phyloP scores from a whole-genome alignment of 2,888 invertebrate species.

The Eristalis intricaria region DNA sequence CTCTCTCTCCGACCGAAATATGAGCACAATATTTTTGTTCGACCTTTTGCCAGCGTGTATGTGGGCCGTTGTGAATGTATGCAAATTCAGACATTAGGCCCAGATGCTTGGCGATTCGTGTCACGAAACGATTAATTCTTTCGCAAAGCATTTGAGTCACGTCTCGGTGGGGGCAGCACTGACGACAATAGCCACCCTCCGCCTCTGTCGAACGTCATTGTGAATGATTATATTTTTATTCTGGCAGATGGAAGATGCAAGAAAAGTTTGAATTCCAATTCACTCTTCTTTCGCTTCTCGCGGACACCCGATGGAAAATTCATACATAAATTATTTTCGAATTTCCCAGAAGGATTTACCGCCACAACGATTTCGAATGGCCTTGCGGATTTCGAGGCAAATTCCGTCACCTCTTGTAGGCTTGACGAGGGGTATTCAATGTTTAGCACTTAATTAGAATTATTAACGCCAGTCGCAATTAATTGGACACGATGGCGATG shows the following conservation, averaged over 20 bases:
- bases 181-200: constrained; percentile 30
- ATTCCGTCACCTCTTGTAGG: background rate
- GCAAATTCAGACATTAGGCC: constrained; percentile 1
- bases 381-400: background rate
- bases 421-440: too few relatives aligned
- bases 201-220: constrained; percentile 36
- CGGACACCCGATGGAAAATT: background rate
- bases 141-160: constrained; percentile 38
- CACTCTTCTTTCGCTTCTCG: background rate
- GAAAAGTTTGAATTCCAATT: constrained; percentile 34
- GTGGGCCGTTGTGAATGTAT: background rate
- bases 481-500: too few relatives aligned
- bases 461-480: too few relatives aligned
- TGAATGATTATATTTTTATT: constrained; percentile 15
- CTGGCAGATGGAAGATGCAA: constrained; percentile 7
- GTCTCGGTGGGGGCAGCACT: background rate
- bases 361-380: background rate
- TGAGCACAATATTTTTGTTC: background rate
- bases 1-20: background rate
- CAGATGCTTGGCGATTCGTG: constrained; percentile 8
- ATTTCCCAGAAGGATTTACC: background rate
- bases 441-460: too few relatives aligned
- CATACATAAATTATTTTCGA: background rate
- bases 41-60: background rate
- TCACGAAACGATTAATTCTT: constrained; percentile 42